Conservation (phyloP, 64 coral and sea anemone genomes). For the Platygyra sinensis region DNA sequence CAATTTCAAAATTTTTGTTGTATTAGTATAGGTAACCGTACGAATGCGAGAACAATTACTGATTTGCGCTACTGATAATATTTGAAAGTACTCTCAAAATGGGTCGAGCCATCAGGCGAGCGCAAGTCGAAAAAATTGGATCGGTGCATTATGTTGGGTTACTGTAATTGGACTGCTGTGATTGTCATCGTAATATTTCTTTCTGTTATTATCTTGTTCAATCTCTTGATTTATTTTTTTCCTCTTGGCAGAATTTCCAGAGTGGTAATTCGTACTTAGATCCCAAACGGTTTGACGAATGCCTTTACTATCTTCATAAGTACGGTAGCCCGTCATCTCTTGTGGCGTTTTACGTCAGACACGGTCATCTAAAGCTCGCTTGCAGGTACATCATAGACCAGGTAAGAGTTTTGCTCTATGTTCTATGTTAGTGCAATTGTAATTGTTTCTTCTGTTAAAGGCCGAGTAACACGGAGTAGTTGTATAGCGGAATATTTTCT, state of each 20-base stretch:
- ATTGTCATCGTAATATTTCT: not conserved
- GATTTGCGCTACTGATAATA: no score
- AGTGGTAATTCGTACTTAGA: conserved; percentile 54
- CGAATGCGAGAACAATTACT: no score
- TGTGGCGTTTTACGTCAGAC: conserved; percentile 90
- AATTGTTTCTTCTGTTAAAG: no score
- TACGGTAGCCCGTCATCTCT: conserved; percentile 73
- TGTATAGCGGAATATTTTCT: no score
- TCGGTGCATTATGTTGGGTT: no score
- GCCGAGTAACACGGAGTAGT: no score
- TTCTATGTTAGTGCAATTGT: conserved; percentile 19
- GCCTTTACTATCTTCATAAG: conserved; percentile 79
- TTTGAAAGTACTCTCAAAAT: no score
- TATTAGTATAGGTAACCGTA: no score
- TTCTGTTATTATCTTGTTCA: not conserved
- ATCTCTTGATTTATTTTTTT: not conserved
- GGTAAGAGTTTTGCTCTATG: conserved; percentile 38
- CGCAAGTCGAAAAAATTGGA: no score
- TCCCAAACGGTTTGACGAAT: conserved; percentile 84
- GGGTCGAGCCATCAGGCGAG: no score
- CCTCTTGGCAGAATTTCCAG: conserved; percentile 18
- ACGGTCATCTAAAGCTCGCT: conserved; percentile 76
- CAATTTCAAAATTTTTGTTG: no score
- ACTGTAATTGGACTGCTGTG: not conserved
- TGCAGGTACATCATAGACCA: conserved; percentile 94